Conservation (phyloP, 2,888 invertebrate genomes). For the Nephrocerus scutellatus region DNA sequence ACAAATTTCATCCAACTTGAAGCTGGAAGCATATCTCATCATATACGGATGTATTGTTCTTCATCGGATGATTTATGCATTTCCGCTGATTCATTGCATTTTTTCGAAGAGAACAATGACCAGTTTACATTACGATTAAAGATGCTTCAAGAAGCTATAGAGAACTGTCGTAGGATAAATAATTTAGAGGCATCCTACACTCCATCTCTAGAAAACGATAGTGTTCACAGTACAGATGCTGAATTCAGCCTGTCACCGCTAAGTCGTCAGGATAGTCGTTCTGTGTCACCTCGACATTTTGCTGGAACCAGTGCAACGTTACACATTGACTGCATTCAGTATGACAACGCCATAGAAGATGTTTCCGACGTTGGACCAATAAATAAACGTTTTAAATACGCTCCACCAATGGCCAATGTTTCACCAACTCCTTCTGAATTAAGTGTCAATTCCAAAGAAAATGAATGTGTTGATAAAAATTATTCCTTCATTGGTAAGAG, state of each 20-base stretch:
- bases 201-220: not conserved
- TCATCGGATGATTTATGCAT: no score
- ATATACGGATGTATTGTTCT: no score
- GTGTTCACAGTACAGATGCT: constrained; percentile 8
- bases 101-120: constrained; percentile 27
- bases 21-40: no score
- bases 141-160: constrained; percentile 29
- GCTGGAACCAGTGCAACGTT: constrained; percentile 20
- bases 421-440: constrained; percentile 43
- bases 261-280: no score
- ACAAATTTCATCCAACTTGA: constrained; percentile 36
- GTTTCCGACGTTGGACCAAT: constrained; percentile 10
- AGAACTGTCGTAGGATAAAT: constrained; percentile 26
- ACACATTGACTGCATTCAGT: constrained; percentile 25
- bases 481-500: not conserved
- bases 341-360: constrained; percentile 12
- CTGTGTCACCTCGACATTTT: no score
- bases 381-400: constrained; percentile 14
- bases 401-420: constrained; percentile 25
- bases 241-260: not conserved
- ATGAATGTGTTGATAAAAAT: constrained; percentile 31
- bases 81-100: no score
- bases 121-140: constrained; percentile 26
- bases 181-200: constrained; percentile 12
- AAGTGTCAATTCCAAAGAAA: constrained; percentile 44